A percentile compares a stretch with the other conserved stretches of the same genome.
Evolutionary conservation across 2,888 invertebrate species (phyloP).

Genomic region (Gryllus longicercus): DNA sequence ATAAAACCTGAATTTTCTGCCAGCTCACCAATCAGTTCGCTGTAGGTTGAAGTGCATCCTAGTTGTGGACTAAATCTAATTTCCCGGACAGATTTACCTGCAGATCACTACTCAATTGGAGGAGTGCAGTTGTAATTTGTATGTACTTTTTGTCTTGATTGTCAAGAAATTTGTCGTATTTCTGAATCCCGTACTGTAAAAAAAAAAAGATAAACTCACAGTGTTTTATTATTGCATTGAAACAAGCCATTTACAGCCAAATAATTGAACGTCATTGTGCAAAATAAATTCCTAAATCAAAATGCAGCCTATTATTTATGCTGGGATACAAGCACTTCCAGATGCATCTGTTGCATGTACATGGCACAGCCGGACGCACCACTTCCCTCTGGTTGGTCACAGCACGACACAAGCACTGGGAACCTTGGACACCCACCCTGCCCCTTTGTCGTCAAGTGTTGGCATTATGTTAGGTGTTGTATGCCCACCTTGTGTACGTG

Average conservation of each 20-base stretch:
- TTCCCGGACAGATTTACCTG: constrained; percentile 22
- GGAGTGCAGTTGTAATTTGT: constrained; percentile 37
- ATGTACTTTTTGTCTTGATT: constrained; percentile 36
- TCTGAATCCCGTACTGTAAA: constrained; percentile 31
- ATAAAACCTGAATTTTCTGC: constrained; percentile 19
- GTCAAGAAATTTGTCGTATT: constrained; percentile 36
- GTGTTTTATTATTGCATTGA: constrained; percentile 33
- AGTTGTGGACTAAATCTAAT: constrained; percentile 22
- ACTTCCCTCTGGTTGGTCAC: constrained; percentile 10
- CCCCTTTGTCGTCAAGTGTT: constrained; percentile 17
- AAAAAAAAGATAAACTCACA: constrained; percentile 25
- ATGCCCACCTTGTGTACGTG: neutral
- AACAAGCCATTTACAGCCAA: constrained; percentile 29
- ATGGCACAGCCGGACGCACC: constrained; percentile 8
- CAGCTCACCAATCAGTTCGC: constrained; percentile 23
- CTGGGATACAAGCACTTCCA: constrained; percentile 23
- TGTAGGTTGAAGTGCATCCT: constrained; percentile 25
- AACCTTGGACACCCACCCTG: constrained; percentile 10
- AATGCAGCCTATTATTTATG: constrained; percentile 32
- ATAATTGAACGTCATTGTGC: constrained; percentile 33
- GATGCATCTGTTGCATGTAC: constrained; percentile 11
- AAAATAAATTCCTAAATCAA: constrained; percentile 31
- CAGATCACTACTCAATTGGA: constrained; percentile 30
- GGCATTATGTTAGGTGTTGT: constrained; percentile 10
- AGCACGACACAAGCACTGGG: constrained; percentile 17